Evolutionary conservation across 2,888 invertebrate genomes (phyloP), one percentile per base, ranked within the genome.

Genomic region (Cephalotes varians): DNA sequence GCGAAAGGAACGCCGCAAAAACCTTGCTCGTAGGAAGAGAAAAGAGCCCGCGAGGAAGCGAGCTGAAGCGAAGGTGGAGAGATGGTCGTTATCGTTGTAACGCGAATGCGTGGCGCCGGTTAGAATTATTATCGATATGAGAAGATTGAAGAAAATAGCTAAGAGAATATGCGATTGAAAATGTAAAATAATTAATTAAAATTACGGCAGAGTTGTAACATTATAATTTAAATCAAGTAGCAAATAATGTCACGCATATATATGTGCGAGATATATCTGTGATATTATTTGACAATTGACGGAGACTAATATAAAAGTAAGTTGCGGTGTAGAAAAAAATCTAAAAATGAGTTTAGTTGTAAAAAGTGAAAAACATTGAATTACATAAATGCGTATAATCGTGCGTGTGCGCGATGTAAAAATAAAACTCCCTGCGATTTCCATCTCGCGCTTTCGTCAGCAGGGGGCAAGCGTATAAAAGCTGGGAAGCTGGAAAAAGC

Each of bases 401-500:
- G 12, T 44, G 56, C 60, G 60, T 58, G 40, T 54, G 18, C 72
- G 31, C 15, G n/a, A 49, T 60, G 67, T 28, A 56, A 81, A 67
- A 73, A 77, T 62, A 81, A 71, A 71, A 81, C 69, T 31, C 76
- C 74, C 71, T 81, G 51, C 87, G 89, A 90, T 89, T 91, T 90
- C 86, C 91, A 89, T 89, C 84, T 85, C 80, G 81, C 82, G 86
- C 72, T 83, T 82, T 80, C 79, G 82, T 81, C 87, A 81, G 83
- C 82, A 89, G 87, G 88, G 88, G 83, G 87, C 88, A 87, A 90
- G 88, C 87, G 88, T 87, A 91, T 90, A 90, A 90, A 90, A 91
- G 91, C 90, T 88, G 88, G 87, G 88, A 91, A 91, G 91, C 91
- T 91, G 88, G 90, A 86, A 90, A 92, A 92, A 92, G 91, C 92